Evolutionary conservation across 2,888 invertebrate genomes (phyloP), one percentile per base, ranked within the genome.

Genomic region (Torymus auratus): DNA sequence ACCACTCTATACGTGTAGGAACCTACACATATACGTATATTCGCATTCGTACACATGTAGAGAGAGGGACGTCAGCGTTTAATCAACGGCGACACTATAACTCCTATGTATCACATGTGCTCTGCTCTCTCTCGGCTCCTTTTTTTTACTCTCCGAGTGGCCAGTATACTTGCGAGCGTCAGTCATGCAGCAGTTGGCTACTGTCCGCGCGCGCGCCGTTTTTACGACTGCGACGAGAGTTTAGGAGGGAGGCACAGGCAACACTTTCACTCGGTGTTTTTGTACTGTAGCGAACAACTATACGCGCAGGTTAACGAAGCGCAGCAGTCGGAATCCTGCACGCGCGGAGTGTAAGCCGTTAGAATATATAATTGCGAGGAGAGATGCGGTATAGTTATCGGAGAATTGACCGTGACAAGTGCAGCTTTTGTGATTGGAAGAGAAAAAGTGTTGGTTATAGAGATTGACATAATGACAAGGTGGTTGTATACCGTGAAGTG

Each of bases 221-320:
- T 41, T 41, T 41, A 28, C 41, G 55, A 56, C 14, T 56, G 55
- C 7, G 28, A 28, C 69, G 56, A 28, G 56, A 67, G 52, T 17
- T 50, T 67, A 17, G 17, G 15, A 15, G 28, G 17, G 13, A n/a
- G 7, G 1, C 41, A 15, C 11, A 53, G 3, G 28, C 17, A 20
- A 15, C 71, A 72, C 77, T 77, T 77, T 77, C 77, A 77, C 77
- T 58, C 64, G 15, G 41, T 53, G 20, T 15, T 20, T 20, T 13
- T 55, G 41, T n/a, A 20, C 53, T 10, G 41, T 28, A 28, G 5
- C 5, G 41, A 7, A 7, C 7, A 41, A 41, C 41, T 7, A 41
- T 7, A 41, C 41, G 41, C 5, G 28, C 14, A 14, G 23, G 60
- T 50, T 50, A 76, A 67, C 68, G 17, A 69, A 55, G 55, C 72